Evolutionary conservation across 2,113 vertebrate genomes (phyloP), one percentile per base, ranked within the genome.

Genomic region (Rhadina sibilatrix): DNA sequence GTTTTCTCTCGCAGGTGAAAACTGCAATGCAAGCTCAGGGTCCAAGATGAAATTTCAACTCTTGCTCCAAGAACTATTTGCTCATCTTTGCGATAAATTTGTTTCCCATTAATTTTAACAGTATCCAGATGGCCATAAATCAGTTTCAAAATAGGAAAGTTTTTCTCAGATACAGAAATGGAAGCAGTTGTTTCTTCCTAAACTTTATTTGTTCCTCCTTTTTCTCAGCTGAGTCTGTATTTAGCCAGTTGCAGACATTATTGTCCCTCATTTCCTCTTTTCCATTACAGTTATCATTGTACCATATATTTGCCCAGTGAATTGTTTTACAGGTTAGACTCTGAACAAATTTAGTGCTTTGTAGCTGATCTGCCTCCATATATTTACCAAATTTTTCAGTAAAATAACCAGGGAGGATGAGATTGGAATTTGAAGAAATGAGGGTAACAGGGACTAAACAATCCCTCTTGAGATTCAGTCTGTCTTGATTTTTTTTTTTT

Each of bases 61-160:
- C 37, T 3, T 0, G 1, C 10, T 52, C 19, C 30, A 85, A 72
- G 27, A 91, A 23, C 18, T 57, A 22, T 80, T 90, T 90, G 44
- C 9, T 52, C 14, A 25, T 59, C 37, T 88, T 72, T 19, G 12
- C 0, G 0, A 92, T 49, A 72, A 80, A 77, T 85, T 85, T 74
- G 17, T 53, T 85, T 85, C n/a, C 23, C 7, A 35, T 72, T 85
- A 65, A 56, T 72, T 80, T 90, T 88, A 92, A 85, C 14, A 28
- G 28, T 24, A 61, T 57, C 54, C 94, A 93, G 85, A 79, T 80
- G 75, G 49, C 28, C 50, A 72, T 83, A 89, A 95, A 80, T 90
- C 22, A 25, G 12, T 79, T 88, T 88, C 44, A 90, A 60, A 90
- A 59, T 15, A 64, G 27, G 22, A 56, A 5, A 28, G 4, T 23